These are phyloP conservation scores for Poeciliopsis gracilis DNA, from an alignment of 2,797 vertebrate genomes.

Conservation along the genomic window DNA sequence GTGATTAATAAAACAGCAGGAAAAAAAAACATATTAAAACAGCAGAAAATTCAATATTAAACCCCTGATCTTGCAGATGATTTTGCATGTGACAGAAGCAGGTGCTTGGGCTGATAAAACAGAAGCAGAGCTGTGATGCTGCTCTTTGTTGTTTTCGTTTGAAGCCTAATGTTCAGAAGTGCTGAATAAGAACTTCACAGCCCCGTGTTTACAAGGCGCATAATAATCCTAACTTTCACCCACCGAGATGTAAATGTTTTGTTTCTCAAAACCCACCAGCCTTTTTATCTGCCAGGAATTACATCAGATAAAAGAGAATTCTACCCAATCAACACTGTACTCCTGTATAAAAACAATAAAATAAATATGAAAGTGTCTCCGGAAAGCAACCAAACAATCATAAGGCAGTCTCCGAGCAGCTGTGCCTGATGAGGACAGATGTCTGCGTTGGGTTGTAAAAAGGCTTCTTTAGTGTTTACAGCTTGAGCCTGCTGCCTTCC, in stretches of 20 bases:
- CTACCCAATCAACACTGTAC: constrained; percentile 54
- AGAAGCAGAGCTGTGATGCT: constrained; percentile 10
- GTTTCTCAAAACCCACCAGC: constrained; percentile 41
- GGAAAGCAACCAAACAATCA: constrained; percentile 62
- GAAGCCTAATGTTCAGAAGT: constrained; percentile 17
- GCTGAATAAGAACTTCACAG: constrained; percentile 15
- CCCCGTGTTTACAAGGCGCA: constrained; percentile 17
- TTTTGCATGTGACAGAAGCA: constrained; percentile 6
- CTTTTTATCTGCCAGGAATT: constrained; percentile 57
- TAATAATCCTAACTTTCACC: constrained; percentile 43
- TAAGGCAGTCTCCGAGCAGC: constrained; percentile 60
- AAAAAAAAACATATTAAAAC: background rate
- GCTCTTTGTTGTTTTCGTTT: constrained; percentile 20
- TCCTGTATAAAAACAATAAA: constrained; percentile 20
- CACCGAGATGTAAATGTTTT: constrained; percentile 46
- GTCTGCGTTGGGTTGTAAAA: constrained; percentile 71
- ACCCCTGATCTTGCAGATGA: background rate
- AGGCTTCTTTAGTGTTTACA: constrained; percentile 69
- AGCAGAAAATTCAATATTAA: background rate
- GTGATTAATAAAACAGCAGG: background rate
- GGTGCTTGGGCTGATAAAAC: constrained; percentile 14
- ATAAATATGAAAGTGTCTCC: constrained; percentile 69
- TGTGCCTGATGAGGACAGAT: constrained; percentile 73
- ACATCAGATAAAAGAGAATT: constrained; percentile 50
- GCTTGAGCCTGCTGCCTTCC: constrained; percentile 49